These are phyloP conservation scores for Bufotes viridis DNA, from an alignment of 2,797 vertebrate genomes.

Conservation along the genomic window DNA sequence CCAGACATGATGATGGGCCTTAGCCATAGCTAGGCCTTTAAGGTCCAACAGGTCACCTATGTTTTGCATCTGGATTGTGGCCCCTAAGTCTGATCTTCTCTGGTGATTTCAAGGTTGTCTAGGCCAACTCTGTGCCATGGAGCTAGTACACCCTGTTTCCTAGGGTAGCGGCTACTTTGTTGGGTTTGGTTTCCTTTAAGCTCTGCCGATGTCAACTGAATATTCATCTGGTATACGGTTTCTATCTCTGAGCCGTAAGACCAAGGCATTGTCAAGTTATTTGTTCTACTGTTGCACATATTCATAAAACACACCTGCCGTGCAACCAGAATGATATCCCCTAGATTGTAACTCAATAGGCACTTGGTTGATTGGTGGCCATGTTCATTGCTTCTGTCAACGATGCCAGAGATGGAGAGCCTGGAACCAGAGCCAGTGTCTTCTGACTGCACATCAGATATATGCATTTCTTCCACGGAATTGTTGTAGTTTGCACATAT, in stretches of 20 bases:
- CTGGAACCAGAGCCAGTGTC: neutral
- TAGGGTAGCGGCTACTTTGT: no score
- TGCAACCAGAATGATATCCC: slow-evolving; percentile 9
- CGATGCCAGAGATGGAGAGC: slow-evolving; percentile 23
- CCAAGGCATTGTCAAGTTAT: neutral
- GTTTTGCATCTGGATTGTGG: neutral
- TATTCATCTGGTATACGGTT: neutral
- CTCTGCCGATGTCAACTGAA: no score
- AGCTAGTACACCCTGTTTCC: neutral
- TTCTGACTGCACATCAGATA: slow-evolving; percentile 7
- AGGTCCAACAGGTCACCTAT: neutral
- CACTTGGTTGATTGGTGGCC: slow-evolving; percentile 33
- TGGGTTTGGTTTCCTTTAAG: neutral
- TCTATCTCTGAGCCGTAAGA: neutral
- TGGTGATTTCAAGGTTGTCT: neutral
- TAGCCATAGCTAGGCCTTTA: no score
- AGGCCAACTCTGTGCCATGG: neutral
- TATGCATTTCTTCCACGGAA: slow-evolving; percentile 24
- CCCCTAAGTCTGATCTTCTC: neutral
- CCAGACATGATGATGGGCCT: no score
- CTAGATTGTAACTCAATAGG: slow-evolving; percentile 23
- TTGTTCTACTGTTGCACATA: slow-evolving; percentile 8
- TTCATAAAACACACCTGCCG: neutral
- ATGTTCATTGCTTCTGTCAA: slow-evolving; percentile 27
- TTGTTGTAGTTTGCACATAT: slow-evolving; percentile 31